Percentiles rank a stretch among this genome's conserved stretches.
Conservation (phyloP, 2,113 vertebrate genomes). For the Gavialis gangeticus region DNA sequence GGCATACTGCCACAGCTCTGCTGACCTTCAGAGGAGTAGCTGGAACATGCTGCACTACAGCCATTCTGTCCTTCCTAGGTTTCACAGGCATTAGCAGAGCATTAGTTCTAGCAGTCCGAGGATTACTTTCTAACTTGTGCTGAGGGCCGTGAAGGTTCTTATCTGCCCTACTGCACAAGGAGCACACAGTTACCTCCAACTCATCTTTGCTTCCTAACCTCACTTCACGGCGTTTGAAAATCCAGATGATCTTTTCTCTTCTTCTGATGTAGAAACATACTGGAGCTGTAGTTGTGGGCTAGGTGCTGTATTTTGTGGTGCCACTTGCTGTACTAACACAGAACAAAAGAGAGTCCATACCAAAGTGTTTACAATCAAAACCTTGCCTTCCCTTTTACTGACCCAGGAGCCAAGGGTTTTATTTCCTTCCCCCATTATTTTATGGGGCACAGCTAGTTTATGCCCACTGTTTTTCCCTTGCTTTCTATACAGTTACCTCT, state of each 20-base stretch:
- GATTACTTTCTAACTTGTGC: neutral
- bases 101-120: neutral
- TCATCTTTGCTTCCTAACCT: neutral
- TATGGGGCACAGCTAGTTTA: neutral
- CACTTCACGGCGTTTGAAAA: neutral
- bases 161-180: neutral
- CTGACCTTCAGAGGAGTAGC: neutral
- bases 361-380: neutral
- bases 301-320: neutral
- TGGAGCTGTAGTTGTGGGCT: accelerated
- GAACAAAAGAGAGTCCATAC: neutral
- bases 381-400: neutral
- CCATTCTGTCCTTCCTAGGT: neutral
- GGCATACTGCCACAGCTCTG: neutral
- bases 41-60: neutral
- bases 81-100: neutral
- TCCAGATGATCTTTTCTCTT: neutral
- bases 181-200: neutral
- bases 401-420: neutral
- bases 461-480: neutral
- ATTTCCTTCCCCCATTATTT: neutral
- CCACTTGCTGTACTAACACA: neutral
- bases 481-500: neutral
- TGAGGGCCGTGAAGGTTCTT: neutral
- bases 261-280: neutral